These are phyloP conservation scores for Frankliniella fusca DNA, from an alignment of 2,888 invertebrate genomes.

Conservation along the genomic window DNA sequence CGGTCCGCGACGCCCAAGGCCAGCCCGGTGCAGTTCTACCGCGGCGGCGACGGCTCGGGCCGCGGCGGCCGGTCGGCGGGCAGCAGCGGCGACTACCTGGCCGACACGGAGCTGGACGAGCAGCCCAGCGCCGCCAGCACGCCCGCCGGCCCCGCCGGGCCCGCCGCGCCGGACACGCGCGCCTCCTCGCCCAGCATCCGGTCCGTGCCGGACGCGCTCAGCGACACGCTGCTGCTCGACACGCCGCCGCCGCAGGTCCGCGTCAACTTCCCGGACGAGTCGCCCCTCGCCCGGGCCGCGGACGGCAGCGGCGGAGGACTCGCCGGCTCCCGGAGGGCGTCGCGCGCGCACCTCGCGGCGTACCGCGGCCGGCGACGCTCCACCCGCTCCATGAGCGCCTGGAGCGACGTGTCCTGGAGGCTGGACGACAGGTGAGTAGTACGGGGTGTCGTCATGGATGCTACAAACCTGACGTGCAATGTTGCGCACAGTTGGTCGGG, in stretches of 20 bases:
- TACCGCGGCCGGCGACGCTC: slow-evolving; percentile 45
- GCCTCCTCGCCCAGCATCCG: slow-evolving; percentile 4
- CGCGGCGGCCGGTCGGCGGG: slow-evolving; percentile 18
- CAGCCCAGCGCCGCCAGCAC: slow-evolving; percentile 4
- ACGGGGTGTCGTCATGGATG: too few relatives aligned
- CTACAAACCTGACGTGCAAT: too few relatives aligned
- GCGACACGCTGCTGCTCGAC: slow-evolving; percentile 10
- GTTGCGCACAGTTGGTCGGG: too few relatives aligned
- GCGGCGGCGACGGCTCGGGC: not conserved
- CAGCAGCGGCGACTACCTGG: slow-evolving; percentile 23
- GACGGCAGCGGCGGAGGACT: not conserved
- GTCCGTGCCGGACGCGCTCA: slow-evolving; percentile 12
- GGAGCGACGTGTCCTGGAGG: slow-evolving; percentile 82
- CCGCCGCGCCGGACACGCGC: not conserved
- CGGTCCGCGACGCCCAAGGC: not conserved
- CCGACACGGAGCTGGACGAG: slow-evolving; percentile 8
- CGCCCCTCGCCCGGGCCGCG: not conserved
- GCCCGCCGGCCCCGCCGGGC: not conserved
- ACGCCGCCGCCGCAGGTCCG: not conserved
- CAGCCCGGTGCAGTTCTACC: slow-evolving; percentile 23
- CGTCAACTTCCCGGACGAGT: slow-evolving; percentile 15
- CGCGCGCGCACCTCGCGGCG: slow-evolving; percentile 1
- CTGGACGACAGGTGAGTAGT: slow-evolving; percentile 68
- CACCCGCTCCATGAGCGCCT: slow-evolving; percentile 72
- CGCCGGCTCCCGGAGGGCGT: not conserved